phyloP scores from a whole-genome alignment of 2,797 vertebrate genomes.

The Chaenodraco wilsoni region DNA sequence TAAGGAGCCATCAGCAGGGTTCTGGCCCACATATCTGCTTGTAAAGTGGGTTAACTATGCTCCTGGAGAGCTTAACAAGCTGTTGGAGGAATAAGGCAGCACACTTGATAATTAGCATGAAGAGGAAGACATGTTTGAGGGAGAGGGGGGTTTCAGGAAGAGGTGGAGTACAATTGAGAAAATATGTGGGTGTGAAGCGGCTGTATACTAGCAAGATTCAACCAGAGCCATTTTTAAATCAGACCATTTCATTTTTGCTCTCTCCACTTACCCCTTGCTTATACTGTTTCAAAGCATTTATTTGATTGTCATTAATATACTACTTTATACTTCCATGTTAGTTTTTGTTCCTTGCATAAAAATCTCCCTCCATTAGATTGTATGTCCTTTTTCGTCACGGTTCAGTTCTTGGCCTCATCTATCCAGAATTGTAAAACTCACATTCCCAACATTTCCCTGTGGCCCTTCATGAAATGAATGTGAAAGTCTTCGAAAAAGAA shows the following conservation, averaged over 20 bases:
- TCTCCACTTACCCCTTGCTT: neutral
- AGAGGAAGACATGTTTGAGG: constrained; percentile 61
- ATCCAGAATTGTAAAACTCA: neutral
- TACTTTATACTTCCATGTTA: neutral
- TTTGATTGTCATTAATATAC: neutral
- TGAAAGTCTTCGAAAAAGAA: constrained; percentile 39
- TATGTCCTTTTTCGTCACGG: neutral
- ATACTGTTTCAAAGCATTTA: neutral
- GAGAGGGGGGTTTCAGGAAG: constrained; percentile 45
- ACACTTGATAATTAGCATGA: constrained; percentile 80
- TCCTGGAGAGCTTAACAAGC: constrained; percentile 82
- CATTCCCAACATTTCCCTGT: constrained; percentile 6
- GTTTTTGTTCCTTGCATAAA: constrained; percentile 9
- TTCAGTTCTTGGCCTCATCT: neutral
- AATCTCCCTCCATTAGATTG: neutral
- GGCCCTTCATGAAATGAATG: constrained; percentile 33
- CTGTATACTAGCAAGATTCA: constrained; percentile 38
- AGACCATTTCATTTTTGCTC: constrained; percentile 13
- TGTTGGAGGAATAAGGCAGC: constrained; percentile 77
- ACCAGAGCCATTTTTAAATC: constrained; percentile 31
- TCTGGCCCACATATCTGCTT: constrained; percentile 69
- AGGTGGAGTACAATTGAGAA: constrained; percentile 53
- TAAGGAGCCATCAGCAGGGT: constrained; percentile 55
- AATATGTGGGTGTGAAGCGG: constrained; percentile 60
- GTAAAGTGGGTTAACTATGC: constrained; percentile 85